Conservation (phyloP, 2,113 vertebrate species). For the Bos indicus region DNA sequence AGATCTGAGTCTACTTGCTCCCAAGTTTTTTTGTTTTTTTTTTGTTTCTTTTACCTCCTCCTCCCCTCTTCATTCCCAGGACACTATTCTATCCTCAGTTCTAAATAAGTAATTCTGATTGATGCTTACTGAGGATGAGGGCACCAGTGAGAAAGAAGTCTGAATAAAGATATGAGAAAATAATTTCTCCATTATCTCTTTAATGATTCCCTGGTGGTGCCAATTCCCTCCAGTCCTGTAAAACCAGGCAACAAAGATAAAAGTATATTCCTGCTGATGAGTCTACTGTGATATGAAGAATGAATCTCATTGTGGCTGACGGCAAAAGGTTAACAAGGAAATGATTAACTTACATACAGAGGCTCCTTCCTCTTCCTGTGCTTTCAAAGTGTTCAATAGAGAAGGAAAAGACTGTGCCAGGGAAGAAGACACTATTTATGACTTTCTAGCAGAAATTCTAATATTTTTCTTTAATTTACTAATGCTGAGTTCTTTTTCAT, state of each 20-base stretch:
- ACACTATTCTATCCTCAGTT: not conserved
- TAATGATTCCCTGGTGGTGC: conserved; percentile 63
- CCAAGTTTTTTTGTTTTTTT: not conserved
- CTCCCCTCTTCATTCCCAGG: not conserved
- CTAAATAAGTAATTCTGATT: conserved; percentile 59
- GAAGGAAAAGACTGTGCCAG: not conserved
- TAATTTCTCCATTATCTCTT: conserved; percentile 62
- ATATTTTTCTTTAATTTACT: conserved; percentile 38
- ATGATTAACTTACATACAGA: conserved; percentile 64
- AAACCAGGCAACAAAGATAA: conserved; percentile 65
- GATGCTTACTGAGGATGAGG: conserved; percentile 32
- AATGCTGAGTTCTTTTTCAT: conserved; percentile 12
- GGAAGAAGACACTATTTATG: not conserved
- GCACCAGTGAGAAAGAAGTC: conserved; percentile 43
- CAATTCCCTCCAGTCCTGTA: conserved; percentile 71
- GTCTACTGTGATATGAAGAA: conserved; percentile 70
- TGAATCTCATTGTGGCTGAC: conserved; percentile 65
- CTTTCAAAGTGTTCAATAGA: conserved; percentile 24
- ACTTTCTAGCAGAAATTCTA: not conserved
- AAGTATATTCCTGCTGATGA: conserved; percentile 73
- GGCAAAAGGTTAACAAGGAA: conserved; percentile 77
- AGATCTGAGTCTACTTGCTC: not conserved
- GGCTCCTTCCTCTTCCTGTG: conserved; percentile 21
- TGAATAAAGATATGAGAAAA: conserved; percentile 65
- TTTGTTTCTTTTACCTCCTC: not conserved